Percentiles rank a stretch among this genome's conserved stretches.
phyloP scores from a whole-genome alignment of 2,797 vertebrate species.

The Hemitrygon akajei region DNA sequence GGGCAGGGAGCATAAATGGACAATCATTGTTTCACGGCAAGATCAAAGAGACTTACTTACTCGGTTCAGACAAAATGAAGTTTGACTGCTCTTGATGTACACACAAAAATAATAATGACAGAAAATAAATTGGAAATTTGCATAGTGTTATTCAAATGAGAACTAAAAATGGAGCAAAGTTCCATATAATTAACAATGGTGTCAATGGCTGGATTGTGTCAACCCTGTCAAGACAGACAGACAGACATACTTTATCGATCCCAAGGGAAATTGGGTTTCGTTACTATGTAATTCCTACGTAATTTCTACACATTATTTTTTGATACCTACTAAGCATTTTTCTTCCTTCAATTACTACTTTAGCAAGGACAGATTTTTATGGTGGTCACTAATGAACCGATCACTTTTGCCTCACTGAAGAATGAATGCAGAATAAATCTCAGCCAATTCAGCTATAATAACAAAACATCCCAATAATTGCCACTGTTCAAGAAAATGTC shows the following conservation, averaged over 20 bases:
- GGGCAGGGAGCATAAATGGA: too few species aligned
- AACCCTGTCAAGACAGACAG: background rate
- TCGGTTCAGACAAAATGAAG: background rate
- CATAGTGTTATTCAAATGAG: slow-evolving; percentile 9
- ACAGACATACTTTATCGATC: too few species aligned
- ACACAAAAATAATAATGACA: background rate
- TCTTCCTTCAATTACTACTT: background rate
- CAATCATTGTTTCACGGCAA: background rate
- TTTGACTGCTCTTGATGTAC: background rate
- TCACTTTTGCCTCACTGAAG: background rate
- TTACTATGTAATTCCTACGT: too few species aligned
- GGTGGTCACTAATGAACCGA: background rate
- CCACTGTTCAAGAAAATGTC: slow-evolving; percentile 21
- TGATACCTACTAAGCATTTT: background rate
- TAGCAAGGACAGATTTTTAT: background rate
- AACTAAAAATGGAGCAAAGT: background rate
- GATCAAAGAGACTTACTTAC: background rate
- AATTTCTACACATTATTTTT: background rate
- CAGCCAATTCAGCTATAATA: background rate
- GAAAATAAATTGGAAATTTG: slow-evolving; percentile 8
- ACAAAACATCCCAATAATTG: slow-evolving; percentile 20
- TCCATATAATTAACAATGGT: background rate
- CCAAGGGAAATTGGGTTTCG: too few species aligned
- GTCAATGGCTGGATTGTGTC: slow-evolving; percentile 14
- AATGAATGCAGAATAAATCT: background rate